phyloP scores from a whole-genome alignment of 2,888 invertebrate species.

The Cryptophagus acutangulus region DNA sequence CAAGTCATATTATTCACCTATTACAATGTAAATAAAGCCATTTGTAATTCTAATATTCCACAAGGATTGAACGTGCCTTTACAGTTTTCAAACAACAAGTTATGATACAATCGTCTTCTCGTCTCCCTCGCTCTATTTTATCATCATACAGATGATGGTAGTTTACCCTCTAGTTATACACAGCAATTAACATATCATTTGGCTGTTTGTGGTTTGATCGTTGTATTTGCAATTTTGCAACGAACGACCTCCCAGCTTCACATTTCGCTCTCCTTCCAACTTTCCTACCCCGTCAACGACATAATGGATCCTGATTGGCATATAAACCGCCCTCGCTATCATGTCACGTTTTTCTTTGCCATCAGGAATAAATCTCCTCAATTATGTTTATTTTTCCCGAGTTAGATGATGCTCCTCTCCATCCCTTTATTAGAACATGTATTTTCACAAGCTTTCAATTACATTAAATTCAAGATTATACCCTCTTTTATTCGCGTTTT shows the following conservation, averaged over 20 bases:
- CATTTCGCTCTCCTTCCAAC: conserved; percentile 33
- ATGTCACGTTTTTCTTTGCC: no score
- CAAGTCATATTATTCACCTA: conserved; percentile 27
- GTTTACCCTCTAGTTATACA: conserved; percentile 42
- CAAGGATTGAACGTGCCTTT: conserved; percentile 46
- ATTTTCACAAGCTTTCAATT: no score
- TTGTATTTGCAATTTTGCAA: conserved; percentile 9
- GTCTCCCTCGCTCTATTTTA: conserved; percentile 31
- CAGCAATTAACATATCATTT: conserved; percentile 45
- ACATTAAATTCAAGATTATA: conserved; percentile 28
- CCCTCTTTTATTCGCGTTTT: not conserved
- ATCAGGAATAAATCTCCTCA: conserved; percentile 35
- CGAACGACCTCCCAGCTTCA: conserved; percentile 1
- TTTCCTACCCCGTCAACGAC: no score
- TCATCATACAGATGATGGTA: conserved; percentile 31
- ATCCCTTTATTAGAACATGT: no score
- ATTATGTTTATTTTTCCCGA: conserved; percentile 38
- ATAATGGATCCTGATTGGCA: conserved; percentile 43
- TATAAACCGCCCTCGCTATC: conserved; percentile 26
- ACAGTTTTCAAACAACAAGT: conserved; percentile 26
- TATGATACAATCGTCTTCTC: not conserved
- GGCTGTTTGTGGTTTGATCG: conserved; percentile 37
- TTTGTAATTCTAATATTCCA: conserved; percentile 44
- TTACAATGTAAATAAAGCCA: conserved; percentile 40
- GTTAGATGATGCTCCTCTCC: conserved; percentile 29